These are phyloP conservation scores for Drosophila lacertosa DNA, from an alignment of 1,140 invertebrate genomes.

Conservation along the genomic window DNA sequence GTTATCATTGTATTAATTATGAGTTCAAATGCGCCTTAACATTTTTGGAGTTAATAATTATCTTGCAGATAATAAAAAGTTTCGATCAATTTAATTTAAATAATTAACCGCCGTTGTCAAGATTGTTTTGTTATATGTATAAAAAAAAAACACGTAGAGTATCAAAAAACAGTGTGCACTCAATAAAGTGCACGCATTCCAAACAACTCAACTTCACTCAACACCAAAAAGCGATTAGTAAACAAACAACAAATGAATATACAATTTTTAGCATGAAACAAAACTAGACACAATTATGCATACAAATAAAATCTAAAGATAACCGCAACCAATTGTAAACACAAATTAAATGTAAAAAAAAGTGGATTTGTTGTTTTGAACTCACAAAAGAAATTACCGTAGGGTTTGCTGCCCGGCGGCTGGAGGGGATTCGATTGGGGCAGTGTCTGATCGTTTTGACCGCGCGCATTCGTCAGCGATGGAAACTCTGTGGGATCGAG, in stretches of 20 bases:
- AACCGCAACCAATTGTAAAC: slow-evolving; percentile 44
- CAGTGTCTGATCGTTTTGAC: slow-evolving; percentile 89
- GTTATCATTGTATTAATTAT: too few species aligned
- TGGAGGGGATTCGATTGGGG: slow-evolving; percentile 91
- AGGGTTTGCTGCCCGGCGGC: slow-evolving; percentile 94
- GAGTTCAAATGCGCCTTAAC: too few species aligned
- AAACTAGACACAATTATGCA: slow-evolving; percentile 12
- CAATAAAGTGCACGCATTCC: not conserved
- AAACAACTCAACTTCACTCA: slow-evolving; percentile 5
- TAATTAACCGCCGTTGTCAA: too few species aligned
- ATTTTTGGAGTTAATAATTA: too few species aligned
- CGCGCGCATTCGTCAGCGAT: slow-evolving; percentile 92
- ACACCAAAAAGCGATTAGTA: slow-evolving; percentile 34
- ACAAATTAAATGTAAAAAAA: slow-evolving; percentile 67
- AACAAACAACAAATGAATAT: slow-evolving; percentile 16
- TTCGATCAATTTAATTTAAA: too few species aligned
- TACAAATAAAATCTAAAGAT: not conserved
- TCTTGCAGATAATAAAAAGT: too few species aligned
- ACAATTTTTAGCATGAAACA: not conserved
- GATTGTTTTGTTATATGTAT: too few species aligned
- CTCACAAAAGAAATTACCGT: slow-evolving; percentile 87
- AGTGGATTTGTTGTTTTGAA: slow-evolving; percentile 81
- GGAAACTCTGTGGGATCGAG: slow-evolving; percentile 96
- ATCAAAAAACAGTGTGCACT: not conserved
- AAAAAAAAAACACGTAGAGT: too few species aligned